Base-by-base conservation (phyloP, 2,797 vertebrate genomes). In the Taenioides sp. region DNA sequence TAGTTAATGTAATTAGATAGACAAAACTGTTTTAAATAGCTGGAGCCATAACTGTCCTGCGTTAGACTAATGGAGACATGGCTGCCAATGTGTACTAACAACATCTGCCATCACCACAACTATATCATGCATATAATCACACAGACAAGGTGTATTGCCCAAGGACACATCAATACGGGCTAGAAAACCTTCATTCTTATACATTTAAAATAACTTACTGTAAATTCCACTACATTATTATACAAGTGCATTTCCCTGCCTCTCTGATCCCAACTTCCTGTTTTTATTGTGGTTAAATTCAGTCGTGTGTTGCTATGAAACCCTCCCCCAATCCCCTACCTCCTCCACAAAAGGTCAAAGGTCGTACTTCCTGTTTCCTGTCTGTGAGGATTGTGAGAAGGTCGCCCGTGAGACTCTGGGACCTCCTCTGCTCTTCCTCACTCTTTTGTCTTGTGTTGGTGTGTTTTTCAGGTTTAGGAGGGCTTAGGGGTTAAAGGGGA, bases 321-420 rank as follows among this genome's bases (percentile, higher is more conserved):
- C 85, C 5, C 23, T 4, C 57, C 23, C 54, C 76, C 88, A 69
- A 77, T 79, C 83, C 77, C 58, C 65, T 50, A 64, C 14, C 67
- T 20, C 11, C 5, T 55, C 73, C 23, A 31, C 37, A 73, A 67
- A 61, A 81, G 93, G 91, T 91, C 91, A 93, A 66, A 72, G 92
- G 89, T 92, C 90, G 76, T 80, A 88, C 90, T 95, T 94, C 93
- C 93, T 92, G 92, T 94, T 94, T 94, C 93, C 92, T 92, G 92
- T 92, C 84, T 88, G 78, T 73, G 76, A 81, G 81, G 93, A 92
- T 94, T 92, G 91, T 87, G 83, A 91, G 79, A 89, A 86, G 93
- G 94, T 92, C 91, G 93, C 85, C 80, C 69, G 76, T 65, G 76
- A 88, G 90, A 92, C 89, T 59, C 60, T n/a, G 60, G 80, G 83